Evolutionary conservation across 2,888 invertebrate species (phyloP), one percentile per base, ranked within the genome.

Genomic region (Melanophora roralis): DNA sequence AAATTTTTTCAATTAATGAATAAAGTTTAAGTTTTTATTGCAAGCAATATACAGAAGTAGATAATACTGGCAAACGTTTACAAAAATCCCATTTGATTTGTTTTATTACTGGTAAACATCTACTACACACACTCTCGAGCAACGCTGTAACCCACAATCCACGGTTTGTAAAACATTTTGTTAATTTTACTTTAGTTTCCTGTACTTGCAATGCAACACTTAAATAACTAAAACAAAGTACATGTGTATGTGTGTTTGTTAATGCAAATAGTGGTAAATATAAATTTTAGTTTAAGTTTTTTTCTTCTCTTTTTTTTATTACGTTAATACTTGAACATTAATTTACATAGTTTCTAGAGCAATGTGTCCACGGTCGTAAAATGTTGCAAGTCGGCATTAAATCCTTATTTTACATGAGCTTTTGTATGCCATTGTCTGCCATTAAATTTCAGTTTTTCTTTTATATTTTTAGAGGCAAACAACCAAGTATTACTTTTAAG

Each of bases 161-260:
- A 80, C 80, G 80, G 80, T 80, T 80, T 80, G 80, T 80, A 80
- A 80, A 80, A 80, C 80, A 80, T 80, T 76, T 80, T 80, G 80
- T 80, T 80, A 80, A 80, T 80, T 80, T 80, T 80, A 68, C 64
- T 80, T 76, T 73, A 80, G 80, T 76, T 80, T 80, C 80, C 80
- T 76, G 68, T 68, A 53, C 62, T 72, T 62, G n/a, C 23, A 55
- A 27, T 32, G 23, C 68, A 78, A 74, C 43, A 74, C 55, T 49
- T 49, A 55, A 19, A 11, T 27, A 21, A 32, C 27, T 27, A 27
- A 51, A 2, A 59, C 19, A 38, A 9, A 19, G n/a, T 19, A 19
- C 60, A 27, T 45, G 11, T 8, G 51, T 55, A 4, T 51, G 12
- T 34, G n/a, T 40, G 14, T 59, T 2, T 62, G 21, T 45, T 21